Percentiles rank a stretch among this genome's conserved stretches.
These are phyloP conservation scores for Sternarchorhynchus goeldii DNA, from an alignment of 2,797 vertebrate species.

Conservation along the genomic window DNA sequence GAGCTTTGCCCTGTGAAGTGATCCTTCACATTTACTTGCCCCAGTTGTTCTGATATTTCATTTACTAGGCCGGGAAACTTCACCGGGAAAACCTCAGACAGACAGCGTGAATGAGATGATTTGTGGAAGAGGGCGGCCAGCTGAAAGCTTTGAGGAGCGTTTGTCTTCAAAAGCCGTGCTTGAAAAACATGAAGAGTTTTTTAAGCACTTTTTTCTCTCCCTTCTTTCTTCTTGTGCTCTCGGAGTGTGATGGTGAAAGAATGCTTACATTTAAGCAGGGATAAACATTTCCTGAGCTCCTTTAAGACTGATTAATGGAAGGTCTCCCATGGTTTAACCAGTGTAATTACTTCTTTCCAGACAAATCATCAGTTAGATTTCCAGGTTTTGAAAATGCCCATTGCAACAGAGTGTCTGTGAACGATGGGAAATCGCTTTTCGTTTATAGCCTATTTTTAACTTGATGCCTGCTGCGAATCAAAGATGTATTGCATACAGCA, in stretches of 20 bases:
- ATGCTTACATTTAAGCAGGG: slow-evolving; percentile 17
- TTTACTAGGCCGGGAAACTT: slow-evolving; percentile 20
- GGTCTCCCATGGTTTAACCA: slow-evolving; percentile 25
- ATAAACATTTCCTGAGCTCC: slow-evolving; percentile 23
- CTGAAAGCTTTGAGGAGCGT: background rate
- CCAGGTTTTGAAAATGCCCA: background rate
- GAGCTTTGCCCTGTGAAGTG: background rate
- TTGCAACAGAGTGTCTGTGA: background rate
- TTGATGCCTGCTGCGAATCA: background rate
- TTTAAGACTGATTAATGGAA: slow-evolving; percentile 27
- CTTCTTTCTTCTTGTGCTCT: slow-evolving; percentile 1
- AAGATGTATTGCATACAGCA: background rate
- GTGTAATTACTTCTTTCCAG: slow-evolving; percentile 5
- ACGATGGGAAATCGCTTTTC: background rate
- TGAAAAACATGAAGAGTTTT: background rate
- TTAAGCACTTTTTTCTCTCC: slow-evolving; percentile 7
- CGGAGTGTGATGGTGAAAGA: slow-evolving; percentile 8
- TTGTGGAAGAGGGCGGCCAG: slow-evolving; percentile 44
- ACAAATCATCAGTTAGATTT: background rate
- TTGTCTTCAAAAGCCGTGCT: slow-evolving; percentile 20
- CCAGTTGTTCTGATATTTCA: slow-evolving; percentile 33
- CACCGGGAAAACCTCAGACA: slow-evolving; percentile 39
- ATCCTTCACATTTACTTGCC: slow-evolving; percentile 1
- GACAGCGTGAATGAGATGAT: slow-evolving; percentile 55
- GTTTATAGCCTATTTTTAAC: background rate